phyloP scores from a whole-genome alignment of 2,797 vertebrate species.

The Takifugu ocellatus region DNA sequence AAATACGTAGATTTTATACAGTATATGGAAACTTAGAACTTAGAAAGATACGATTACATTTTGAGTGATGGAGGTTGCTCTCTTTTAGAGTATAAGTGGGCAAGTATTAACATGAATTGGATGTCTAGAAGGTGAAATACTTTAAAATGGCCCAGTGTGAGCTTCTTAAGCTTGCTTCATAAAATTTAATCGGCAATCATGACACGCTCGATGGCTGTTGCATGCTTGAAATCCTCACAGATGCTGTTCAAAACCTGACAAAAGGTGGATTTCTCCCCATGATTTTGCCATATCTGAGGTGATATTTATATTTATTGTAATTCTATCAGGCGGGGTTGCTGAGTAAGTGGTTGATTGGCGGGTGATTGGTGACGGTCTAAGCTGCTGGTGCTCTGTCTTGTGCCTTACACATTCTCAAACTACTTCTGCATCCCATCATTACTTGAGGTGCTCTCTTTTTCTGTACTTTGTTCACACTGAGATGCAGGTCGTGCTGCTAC shows the following conservation, averaged over 20 bases:
- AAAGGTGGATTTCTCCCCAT: constrained; percentile 20
- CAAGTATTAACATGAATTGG: constrained; percentile 19
- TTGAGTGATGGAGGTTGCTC: constrained; percentile 47
- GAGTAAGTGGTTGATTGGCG: constrained; percentile 51
- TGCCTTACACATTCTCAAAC: constrained; percentile 72
- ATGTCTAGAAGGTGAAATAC: too few species aligned
- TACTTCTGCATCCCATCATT: constrained; percentile 56
- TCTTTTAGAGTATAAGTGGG: constrained; percentile 34
- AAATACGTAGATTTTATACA: constrained; percentile 54
- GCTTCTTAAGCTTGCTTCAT: too few species aligned
- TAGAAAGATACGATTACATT: constrained; percentile 56
- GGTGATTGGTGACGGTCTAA: constrained; percentile 47
- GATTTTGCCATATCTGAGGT: constrained; percentile 42
- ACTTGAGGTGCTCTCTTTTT: constrained; percentile 66
- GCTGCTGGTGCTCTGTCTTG: constrained; percentile 76
- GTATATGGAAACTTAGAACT: constrained; percentile 49
- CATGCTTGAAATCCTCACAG: constrained; percentile 27
- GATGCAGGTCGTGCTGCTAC: constrained; percentile 48
- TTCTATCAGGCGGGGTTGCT: constrained; percentile 54
- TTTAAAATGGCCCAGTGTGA: too few species aligned
- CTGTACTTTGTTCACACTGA: constrained; percentile 63
- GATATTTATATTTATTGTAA: constrained; percentile 34
- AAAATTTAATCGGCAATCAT: constrained; percentile 14
- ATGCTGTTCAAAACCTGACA: constrained; percentile 28
- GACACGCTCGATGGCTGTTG: constrained; percentile 16